Percentiles rank a stretch among this genome's conserved stretches.
phyloP scores from a whole-genome alignment of 2,797 vertebrate genomes.

The Micrastur ruficollis region DNA sequence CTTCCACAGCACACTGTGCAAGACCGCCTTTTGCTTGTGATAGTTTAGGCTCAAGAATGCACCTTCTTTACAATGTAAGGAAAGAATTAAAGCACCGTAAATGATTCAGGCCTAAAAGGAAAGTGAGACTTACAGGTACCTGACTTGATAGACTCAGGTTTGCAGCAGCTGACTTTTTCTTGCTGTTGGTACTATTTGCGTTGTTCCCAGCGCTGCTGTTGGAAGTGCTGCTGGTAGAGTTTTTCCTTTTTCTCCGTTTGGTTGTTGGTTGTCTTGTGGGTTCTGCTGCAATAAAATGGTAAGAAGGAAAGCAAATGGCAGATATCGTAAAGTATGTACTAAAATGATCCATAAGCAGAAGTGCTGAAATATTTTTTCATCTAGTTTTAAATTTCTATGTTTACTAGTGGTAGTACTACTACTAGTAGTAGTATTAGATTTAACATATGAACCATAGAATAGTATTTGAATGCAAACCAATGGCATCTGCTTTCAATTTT shows the following conservation, averaged over 20 bases:
- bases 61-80: conserved; percentile 48
- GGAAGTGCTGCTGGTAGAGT: conserved; percentile 94
- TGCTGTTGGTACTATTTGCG: conserved; percentile 81
- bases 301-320: conserved; percentile 37
- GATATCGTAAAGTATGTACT: background rate
- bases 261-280: conserved; percentile 95
- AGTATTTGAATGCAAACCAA: background rate
- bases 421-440: background rate
- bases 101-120: conserved; percentile 66
- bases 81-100: background rate
- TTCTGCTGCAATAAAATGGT: conserved; percentile 83
- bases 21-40: background rate
- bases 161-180: conserved; percentile 92
- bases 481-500: background rate
- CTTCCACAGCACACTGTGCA: background rate
- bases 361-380: background rate
- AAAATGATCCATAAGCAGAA: background rate
- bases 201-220: conserved; percentile 91
- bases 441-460: background rate
- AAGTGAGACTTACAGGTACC: conserved; percentile 99
- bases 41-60: conserved; percentile 59
- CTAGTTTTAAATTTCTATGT: background rate
- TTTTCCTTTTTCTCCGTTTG: conserved; percentile 99
- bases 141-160: conserved; percentile 98
- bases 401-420: background rate